These are phyloP conservation scores for Aphelocoma californica DNA, from an alignment of 2,797 vertebrate species.

Conservation along the genomic window DNA sequence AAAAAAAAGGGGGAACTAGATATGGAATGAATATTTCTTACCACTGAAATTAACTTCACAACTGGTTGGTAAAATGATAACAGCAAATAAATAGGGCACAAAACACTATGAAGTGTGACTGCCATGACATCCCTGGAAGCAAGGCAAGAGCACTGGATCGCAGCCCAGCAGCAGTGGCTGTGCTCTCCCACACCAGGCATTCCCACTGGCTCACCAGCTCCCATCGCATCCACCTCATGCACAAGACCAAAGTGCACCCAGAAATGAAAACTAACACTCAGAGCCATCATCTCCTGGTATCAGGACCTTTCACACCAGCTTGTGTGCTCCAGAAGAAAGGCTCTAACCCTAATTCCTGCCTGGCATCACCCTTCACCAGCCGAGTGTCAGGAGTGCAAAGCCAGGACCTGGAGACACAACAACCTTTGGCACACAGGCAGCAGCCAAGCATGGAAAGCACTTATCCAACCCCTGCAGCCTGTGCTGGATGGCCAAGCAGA, in stretches of 20 bases:
- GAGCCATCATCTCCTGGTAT: not conserved
- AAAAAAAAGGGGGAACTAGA: not conserved
- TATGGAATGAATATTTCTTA: not conserved
- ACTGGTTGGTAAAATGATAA: not conserved
- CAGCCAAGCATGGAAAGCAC: not conserved
- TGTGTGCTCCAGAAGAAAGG: not conserved
- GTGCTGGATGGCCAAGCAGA: not conserved
- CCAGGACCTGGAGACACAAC: not conserved
- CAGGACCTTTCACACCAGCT: not conserved
- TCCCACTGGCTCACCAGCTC: not conserved
- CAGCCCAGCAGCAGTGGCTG: not conserved
- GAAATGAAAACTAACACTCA: not conserved
- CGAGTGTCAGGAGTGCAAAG: not conserved
- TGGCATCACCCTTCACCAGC: not conserved
- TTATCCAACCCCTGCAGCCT: not conserved
- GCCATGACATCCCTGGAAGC: not conserved
- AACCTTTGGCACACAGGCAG: not conserved
- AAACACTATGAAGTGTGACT: not conserved
- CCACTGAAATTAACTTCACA: conserved; percentile 13
- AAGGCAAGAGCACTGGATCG: not conserved
- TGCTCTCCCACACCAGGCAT: not conserved
- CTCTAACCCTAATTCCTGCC: not conserved
- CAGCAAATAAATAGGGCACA: not conserved
- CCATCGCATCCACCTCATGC: not conserved
- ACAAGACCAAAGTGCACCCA: not conserved